phyloP scores from a whole-genome alignment of 1,140 invertebrate species.

The Sarcophaga peregrina region DNA sequence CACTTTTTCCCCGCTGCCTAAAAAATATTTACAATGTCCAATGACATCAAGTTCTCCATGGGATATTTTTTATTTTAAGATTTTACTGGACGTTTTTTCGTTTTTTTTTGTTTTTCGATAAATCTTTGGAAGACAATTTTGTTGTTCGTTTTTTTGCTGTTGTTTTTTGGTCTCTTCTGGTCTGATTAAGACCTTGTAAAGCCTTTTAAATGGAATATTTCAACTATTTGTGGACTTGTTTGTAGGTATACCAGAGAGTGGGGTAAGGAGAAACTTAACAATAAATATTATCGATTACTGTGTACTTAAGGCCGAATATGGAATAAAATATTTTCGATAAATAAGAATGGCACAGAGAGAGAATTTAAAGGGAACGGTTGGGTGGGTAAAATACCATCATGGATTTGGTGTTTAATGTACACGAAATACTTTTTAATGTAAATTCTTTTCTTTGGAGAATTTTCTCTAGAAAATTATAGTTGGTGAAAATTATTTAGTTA shows the following conservation, averaged over 20 bases:
- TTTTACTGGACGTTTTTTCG: neutral
- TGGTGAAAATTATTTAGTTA: too few relatives aligned
- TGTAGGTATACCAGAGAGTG: neutral
- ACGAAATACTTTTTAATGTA: too few relatives aligned
- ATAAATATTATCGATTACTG: slow-evolving; percentile 11
- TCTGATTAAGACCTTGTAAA: neutral
- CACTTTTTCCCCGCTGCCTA: neutral
- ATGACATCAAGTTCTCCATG: slow-evolving; percentile 1
- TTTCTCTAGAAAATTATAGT: too few relatives aligned
- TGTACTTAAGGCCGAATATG: neutral
- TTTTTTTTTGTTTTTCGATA: neutral
- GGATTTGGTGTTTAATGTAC: too few relatives aligned
- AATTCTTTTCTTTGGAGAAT: too few relatives aligned
- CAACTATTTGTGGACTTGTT: neutral
- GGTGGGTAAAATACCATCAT: too few relatives aligned
- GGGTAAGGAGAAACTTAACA: neutral
- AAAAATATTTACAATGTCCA: neutral
- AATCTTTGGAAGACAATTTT: neutral
- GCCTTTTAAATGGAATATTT: slow-evolving; percentile 12
- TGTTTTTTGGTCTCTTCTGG: neutral
- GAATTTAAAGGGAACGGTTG: too few relatives aligned
- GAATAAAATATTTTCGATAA: slow-evolving; percentile 1
- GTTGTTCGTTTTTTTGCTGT: neutral
- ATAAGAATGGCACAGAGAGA: neutral
- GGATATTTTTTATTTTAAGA: neutral